These are phyloP conservation scores for Halcyon leucocephala DNA, from an alignment of 2,797 vertebrate genomes.

Conservation along the genomic window DNA sequence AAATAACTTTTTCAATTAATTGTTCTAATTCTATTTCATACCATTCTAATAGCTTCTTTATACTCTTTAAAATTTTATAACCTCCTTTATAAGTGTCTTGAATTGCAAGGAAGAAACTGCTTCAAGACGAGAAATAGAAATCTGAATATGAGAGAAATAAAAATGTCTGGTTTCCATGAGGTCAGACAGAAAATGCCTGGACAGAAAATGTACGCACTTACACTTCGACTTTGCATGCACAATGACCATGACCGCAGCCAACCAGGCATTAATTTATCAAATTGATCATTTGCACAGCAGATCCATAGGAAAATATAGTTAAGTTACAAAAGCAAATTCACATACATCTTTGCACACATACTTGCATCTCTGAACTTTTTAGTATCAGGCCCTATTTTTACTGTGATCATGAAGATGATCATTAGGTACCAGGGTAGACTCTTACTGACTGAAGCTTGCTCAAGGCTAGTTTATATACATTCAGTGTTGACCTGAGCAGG, in stretches of 20 bases:
- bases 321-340: neutral
- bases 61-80: slow-evolving; percentile 40
- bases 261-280: neutral
- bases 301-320: neutral
- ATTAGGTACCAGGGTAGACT: neutral
- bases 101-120: neutral
- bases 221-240: neutral
- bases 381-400: slow-evolving; percentile 33
- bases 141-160: neutral
- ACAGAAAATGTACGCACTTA: neutral
- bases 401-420: neutral
- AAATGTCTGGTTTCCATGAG: neutral
- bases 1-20: slow-evolving; percentile 21
- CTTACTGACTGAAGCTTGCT: neutral
- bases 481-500: neutral
- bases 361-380: slow-evolving; percentile 33
- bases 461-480: neutral
- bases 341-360: neutral
- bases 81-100: neutral
- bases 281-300: neutral
- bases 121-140: slow-evolving; percentile 12
- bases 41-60: slow-evolving; percentile 17
- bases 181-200: neutral
- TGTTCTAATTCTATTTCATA: slow-evolving; percentile 41
- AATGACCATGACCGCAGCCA: neutral